Percentiles rank a stretch among this genome's conserved stretches.
These are phyloP conservation scores for Ommatoiulus sabulosus DNA, from an alignment of 2,888 invertebrate species.

Conservation along the genomic window DNA sequence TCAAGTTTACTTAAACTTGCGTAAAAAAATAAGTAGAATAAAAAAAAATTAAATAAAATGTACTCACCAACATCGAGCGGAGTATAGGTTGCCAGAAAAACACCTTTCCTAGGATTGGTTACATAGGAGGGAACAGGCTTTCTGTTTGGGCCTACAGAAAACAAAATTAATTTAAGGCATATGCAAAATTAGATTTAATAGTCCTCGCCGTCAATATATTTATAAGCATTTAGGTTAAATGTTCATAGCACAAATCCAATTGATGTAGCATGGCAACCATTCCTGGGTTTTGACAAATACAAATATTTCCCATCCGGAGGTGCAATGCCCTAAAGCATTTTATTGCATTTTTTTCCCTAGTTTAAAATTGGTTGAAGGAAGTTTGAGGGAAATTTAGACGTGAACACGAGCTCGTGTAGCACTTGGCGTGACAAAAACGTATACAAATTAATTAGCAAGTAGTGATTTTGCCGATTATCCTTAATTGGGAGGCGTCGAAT, in stretches of 20 bases:
- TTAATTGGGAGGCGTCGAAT: not conserved
- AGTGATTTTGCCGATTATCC: not conserved
- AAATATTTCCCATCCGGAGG: conserved; percentile 13
- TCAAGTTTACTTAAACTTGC: not conserved
- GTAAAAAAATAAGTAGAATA: not conserved
- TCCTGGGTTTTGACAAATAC: not conserved
- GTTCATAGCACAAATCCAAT: not conserved
- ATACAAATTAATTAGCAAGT: not conserved
- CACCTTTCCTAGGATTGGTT: conserved; percentile 55
- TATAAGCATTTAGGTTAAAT: not conserved
- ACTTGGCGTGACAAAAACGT: not conserved
- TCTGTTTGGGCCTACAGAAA: conserved; percentile 54
- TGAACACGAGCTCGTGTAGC: not conserved
- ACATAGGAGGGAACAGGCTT: conserved; percentile 58
- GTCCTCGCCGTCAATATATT: not conserved
- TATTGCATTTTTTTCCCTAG: not conserved
- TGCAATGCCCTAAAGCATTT: conserved; percentile 14
- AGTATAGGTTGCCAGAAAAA: conserved; percentile 62
- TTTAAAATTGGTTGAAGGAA: not conserved
- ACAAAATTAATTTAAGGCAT: not conserved
- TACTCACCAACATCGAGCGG: conserved; percentile 62
- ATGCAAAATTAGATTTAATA: not conserved
- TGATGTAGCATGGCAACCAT: not conserved
- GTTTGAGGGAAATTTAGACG: not conserved
- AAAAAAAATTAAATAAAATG: not conserved